A percentile compares a stretch with the other conserved stretches of the same genome.
These are phyloP conservation scores for Drosophila mimetica DNA, from an alignment of 2,888 invertebrate genomes.

Conservation along the genomic window DNA sequence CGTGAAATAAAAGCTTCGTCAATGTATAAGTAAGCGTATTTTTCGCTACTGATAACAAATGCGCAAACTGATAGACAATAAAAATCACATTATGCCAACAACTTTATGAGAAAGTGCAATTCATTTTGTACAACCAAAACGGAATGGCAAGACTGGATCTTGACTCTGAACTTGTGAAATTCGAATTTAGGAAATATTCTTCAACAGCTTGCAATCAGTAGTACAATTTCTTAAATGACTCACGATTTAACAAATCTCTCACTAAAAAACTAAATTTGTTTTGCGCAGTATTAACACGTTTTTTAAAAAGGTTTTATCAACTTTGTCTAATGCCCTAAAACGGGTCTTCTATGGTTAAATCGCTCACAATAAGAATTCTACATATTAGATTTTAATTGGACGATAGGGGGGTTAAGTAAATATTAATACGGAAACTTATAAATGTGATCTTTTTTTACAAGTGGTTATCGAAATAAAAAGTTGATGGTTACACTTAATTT, in stretches of 20 bases:
- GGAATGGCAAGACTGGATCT: not conserved
- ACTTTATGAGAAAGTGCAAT: constrained; percentile 20
- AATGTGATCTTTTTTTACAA: not conserved
- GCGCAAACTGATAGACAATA: constrained; percentile 30
- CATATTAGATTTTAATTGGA: too few relatives aligned
- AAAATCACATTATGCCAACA: constrained; percentile 21
- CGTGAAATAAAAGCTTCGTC: constrained; percentile 20
- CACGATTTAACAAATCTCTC: too few relatives aligned
- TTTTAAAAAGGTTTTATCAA: too few relatives aligned
- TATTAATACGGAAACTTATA: not conserved
- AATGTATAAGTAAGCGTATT: constrained; percentile 12
- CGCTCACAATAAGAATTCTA: too few relatives aligned
- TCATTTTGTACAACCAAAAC: constrained; percentile 7
- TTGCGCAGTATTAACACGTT: too few relatives aligned
- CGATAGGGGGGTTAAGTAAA: not conserved
- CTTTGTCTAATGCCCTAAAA: too few relatives aligned
- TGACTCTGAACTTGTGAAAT: not conserved
- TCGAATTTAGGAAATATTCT: not conserved
- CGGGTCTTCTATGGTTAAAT: not conserved
- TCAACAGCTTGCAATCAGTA: not conserved
- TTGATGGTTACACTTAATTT: not conserved
- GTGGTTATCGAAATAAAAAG: not conserved
- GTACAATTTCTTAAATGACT: too few relatives aligned
- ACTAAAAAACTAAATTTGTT: too few relatives aligned
- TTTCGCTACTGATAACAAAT: constrained; percentile 33